These are phyloP conservation scores for Amphipyra tragopoginis DNA, from an alignment of 2,888 invertebrate genomes.

Conservation along the genomic window DNA sequence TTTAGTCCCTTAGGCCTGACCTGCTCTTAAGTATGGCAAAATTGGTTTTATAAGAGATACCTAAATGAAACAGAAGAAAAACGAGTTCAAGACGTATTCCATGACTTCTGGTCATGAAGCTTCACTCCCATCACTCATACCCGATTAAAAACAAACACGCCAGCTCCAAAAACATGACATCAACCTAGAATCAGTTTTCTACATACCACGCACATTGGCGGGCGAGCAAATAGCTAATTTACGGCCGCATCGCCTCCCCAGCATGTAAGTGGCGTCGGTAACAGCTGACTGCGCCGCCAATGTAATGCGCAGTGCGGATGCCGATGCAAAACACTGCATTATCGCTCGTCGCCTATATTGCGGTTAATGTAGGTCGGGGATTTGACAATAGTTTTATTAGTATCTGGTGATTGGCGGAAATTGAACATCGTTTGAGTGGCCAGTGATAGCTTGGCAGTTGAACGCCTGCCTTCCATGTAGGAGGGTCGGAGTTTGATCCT, in stretches of 20 bases:
- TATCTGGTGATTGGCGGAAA: conserved; percentile 2
- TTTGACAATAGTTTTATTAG: conserved; percentile 5
- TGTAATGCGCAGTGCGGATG: conserved; percentile 71
- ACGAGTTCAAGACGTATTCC: no score
- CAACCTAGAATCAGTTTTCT: conserved; percentile 12
- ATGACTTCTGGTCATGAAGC: no score
- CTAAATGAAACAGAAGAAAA: no score
- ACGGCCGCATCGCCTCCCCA: conserved; percentile 36
- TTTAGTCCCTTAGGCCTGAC: no score
- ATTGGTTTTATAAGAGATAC: no score
- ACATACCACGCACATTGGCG: conserved; percentile 31
- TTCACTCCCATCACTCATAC: no score
- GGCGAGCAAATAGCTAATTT: conserved; percentile 45
- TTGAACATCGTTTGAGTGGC: background rate
- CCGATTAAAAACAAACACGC: background rate
- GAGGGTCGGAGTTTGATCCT: no score
- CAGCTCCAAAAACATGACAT: background rate
- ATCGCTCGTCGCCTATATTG: conserved; percentile 50
- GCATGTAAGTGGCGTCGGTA: conserved; percentile 49
- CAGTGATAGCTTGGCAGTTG: no score
- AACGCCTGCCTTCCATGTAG: no score
- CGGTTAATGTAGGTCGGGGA: conserved; percentile 27
- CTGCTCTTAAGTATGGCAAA: no score
- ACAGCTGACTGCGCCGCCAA: conserved; percentile 53
- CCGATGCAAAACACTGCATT: conserved; percentile 67